A percentile compares a stretch with the other conserved stretches of the same genome.
phyloP scores from a whole-genome alignment of 2,113 vertebrate genomes.

The Dromiciops gliroides region DNA sequence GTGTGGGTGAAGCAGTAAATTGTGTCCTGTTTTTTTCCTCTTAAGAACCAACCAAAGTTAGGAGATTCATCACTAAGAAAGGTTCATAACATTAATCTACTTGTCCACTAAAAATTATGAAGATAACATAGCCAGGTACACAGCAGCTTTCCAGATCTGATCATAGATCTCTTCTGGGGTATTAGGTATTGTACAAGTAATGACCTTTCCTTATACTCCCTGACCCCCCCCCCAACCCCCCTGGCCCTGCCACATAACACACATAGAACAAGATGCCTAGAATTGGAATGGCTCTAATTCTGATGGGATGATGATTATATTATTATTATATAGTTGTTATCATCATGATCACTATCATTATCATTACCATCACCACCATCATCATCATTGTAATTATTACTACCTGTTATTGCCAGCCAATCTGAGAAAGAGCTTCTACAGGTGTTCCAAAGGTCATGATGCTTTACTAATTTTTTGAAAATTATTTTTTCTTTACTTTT shows the following conservation, averaged over 20 bases:
- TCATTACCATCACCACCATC: too few relatives aligned
- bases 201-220: accelerated
- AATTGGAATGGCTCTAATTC: background rate
- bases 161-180: background rate
- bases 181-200: background rate
- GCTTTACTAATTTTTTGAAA: too few relatives aligned
- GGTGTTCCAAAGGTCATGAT: too few relatives aligned
- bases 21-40: background rate
- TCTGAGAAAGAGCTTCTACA: background rate
- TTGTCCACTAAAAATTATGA: background rate
- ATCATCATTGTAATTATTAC: too few relatives aligned
- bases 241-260: background rate
- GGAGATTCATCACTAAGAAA: background rate
- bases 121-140: background rate
- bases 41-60: background rate
- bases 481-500: too few relatives aligned
- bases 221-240: too few relatives aligned
- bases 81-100: background rate
- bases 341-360: too few relatives aligned
- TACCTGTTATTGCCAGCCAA: background rate
- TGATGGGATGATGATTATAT: too few relatives aligned
- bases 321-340: too few relatives aligned
- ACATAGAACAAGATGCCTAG: background rate
- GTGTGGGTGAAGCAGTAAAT: background rate
- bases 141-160: background rate